Base-by-base conservation (phyloP, 2,113 vertebrate species). In the Sula dactylatra region DNA sequence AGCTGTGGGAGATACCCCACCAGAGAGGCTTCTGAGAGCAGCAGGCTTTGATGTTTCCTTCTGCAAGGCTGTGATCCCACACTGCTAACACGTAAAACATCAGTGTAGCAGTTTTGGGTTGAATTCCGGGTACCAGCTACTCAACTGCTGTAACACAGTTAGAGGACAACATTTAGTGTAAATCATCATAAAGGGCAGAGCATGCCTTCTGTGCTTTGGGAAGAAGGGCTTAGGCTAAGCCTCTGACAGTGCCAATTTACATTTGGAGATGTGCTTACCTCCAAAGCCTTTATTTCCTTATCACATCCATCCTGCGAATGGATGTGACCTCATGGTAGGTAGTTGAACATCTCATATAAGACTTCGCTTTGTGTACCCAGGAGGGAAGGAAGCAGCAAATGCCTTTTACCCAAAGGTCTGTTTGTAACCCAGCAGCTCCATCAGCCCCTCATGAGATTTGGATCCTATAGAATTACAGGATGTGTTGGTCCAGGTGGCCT, bases 41-140 rank as follows among this genome's bases (percentile, higher is more conserved):
- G 26, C 38, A 58, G 27, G 20, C 29, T 73, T 69, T 55, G 38
- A 13, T 22, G 15, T 47, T 71, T 64, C 27, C 11, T 22, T 56
- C n/a, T 64, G 38, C 10, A 42, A 32, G 26, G 40, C n/a, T 1
- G 2, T 4, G 27, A 40, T 72, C 24, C 79, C 20, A 4, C 36
- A 4, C 31, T 56, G 69, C n/a, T 87, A 12, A 42, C 0, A 6
- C 24, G 11, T 36, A 32, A 80, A 76, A 82, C 1, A 1, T 42
- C 59, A 71, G 24, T 1, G 1, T 32, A 52, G 59, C 0, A 0
- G 31, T 40, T 94, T 74, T 26, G 36, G 69, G 34, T 27, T 69
- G 27, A 34, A 44, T 85, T 87, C 79, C 56, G 73, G 32, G 24
- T 59, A 24, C 40, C 2, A 1, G 32, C 8, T 26, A 29, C n/a